Base-by-base conservation (phyloP, 1,140 invertebrate genomes). In the Hydropsyche tenuis region DNA sequence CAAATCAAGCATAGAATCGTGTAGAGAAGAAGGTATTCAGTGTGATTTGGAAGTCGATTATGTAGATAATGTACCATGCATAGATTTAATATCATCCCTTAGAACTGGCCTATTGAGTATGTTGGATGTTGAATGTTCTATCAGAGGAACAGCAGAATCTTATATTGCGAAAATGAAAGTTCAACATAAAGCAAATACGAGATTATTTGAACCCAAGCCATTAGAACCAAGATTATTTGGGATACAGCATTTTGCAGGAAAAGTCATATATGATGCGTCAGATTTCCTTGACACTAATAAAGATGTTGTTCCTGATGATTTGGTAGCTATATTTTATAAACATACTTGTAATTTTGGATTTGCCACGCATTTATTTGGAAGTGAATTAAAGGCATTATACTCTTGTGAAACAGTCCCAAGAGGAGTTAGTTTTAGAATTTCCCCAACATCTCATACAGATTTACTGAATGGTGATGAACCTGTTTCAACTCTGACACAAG, bases 51-150 rank as follows among this genome's bases (percentile, higher is more conserved):
- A 96, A 82, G 92, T 97, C 22, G 94, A 96, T 81, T 97, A 97
- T 85, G 94, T 96, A 60, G 95, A 98, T 82, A 97, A 97, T 84
- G 95, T 97, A 73, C 95, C 96, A 5, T 96, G 95, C 82, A 96
- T 98, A 78, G 96, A 97, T 86, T 89, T 98, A 76, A 94, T 98
- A 78, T 97, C 95, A 9, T 96, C 95, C 12, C 82, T 97, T 89
- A 89, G 94, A 75, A 96, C 93, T 4, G 96, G 96, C 12, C 85
- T 98, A 71, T 83, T 98, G 45, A 96, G 93, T 78, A 94, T 97
- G 90, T 83, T 97, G 73, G 95, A 97, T 83, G 93, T 93, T n/a
- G 95, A 97, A 83, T 96, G 95, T 80, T 94, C 93, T 0, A 90
- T 94, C 43, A 86, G 93, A 20, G 94, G 94, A 56, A 92, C 92